Conservation (phyloP, 2,888 invertebrate species). For the Campoletis raptor region DNA sequence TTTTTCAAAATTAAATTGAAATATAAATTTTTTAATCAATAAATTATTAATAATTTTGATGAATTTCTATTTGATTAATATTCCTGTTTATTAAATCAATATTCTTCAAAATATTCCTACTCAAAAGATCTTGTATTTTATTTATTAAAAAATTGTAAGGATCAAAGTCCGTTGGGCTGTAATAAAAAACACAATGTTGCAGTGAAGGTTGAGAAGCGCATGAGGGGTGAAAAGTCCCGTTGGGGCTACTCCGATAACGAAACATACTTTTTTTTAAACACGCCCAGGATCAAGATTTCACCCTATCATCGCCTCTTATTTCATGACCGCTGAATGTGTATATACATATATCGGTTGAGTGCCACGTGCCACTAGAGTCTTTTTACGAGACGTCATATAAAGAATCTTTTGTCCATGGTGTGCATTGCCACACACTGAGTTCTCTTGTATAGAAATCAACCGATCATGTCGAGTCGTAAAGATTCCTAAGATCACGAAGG, state of each 20-base stretch:
- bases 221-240: slow-evolving; percentile 41
- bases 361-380: slow-evolving; percentile 67
- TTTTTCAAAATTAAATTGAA: not conserved
- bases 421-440: slow-evolving; percentile 39
- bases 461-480: slow-evolving; percentile 33
- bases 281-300: slow-evolving; percentile 78
- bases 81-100: not conserved
- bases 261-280: slow-evolving; percentile 59
- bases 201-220: not conserved
- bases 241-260: slow-evolving; percentile 65
- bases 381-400: slow-evolving; percentile 62
- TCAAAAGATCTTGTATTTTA: slow-evolving; percentile 28
- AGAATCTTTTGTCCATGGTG: slow-evolving; percentile 62
- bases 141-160: slow-evolving; percentile 56
- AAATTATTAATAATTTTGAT: not conserved
- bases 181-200: slow-evolving; percentile 19
- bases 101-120: not conserved
- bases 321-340: slow-evolving; percentile 71
- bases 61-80: not conserved
- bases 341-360: slow-evolving; percentile 33
- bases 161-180: slow-evolving; percentile 69
- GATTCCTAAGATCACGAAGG: slow-evolving; percentile 46
- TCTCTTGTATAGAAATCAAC: slow-evolving; percentile 39
- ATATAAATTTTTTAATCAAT: not conserved
- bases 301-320: slow-evolving; percentile 80